A percentile compares a stretch with the other conserved stretches of the same genome.
Evolutionary conservation across 2,888 invertebrate species (phyloP).

Genomic region (Tetragonula carbonaria): DNA sequence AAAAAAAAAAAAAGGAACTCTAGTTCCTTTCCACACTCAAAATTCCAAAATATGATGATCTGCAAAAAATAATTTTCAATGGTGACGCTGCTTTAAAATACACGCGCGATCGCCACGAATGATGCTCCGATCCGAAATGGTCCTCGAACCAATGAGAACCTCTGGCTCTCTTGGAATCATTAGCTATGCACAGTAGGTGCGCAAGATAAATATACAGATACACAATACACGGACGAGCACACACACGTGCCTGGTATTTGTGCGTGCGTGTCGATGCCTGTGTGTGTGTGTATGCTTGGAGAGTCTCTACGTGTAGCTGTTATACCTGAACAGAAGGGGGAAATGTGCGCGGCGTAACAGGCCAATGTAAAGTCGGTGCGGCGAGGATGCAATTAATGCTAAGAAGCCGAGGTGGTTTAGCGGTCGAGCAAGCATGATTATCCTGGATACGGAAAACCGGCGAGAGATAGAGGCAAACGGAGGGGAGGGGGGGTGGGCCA

Average conservation of each 20-base stretch:
- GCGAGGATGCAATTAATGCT: slow-evolving; percentile 82
- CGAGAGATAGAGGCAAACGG: slow-evolving; percentile 14
- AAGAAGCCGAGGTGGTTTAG: slow-evolving; percentile 80
- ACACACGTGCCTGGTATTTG: slow-evolving; percentile 3
- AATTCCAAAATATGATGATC: too few relatives aligned
- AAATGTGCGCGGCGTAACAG: slow-evolving; percentile 58
- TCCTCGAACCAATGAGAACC: slow-evolving; percentile 60
- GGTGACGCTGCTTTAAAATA: neutral
- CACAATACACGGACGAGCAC: slow-evolving; percentile 24
- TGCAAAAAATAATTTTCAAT: too few relatives aligned
- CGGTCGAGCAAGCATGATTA: slow-evolving; percentile 79
- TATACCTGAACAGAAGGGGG: slow-evolving; percentile 22
- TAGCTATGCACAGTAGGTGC: slow-evolving; percentile 69
- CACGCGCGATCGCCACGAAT: neutral
- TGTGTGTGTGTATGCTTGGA: neutral
- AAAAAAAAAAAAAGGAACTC: too few relatives aligned
- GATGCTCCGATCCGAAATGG: neutral
- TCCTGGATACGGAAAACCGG: slow-evolving; percentile 68
- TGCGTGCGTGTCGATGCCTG: slow-evolving; percentile 1
- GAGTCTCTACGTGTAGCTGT: slow-evolving; percentile 1
- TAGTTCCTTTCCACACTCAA: too few relatives aligned
- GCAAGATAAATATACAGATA: slow-evolving; percentile 54
- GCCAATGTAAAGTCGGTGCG: slow-evolving; percentile 75
- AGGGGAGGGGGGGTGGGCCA: neutral
- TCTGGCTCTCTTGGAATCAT: slow-evolving; percentile 68